Evolutionary conservation across 2,888 invertebrate species (phyloP).

Genomic region (Steromphala cineraria): DNA sequence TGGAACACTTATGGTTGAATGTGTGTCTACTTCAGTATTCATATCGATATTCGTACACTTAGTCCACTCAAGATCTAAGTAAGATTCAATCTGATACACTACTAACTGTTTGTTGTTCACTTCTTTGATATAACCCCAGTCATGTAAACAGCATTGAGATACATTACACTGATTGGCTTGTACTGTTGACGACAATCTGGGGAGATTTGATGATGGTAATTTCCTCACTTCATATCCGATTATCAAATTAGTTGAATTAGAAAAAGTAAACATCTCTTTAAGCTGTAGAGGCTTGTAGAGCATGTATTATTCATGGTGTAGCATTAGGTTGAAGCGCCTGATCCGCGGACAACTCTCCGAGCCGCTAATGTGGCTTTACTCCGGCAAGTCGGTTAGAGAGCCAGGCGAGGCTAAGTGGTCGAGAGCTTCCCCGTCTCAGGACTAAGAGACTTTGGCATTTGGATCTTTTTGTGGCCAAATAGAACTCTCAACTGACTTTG

Average conservation of each 20-base stretch:
- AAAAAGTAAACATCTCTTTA: slow-evolving; percentile 9
- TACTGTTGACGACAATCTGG: no score
- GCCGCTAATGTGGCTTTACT: neutral
- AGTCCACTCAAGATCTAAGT: no score
- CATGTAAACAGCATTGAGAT: no score
- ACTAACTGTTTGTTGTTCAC: no score
- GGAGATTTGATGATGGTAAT: neutral
- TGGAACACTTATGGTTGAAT: no score
- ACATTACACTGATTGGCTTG: no score
- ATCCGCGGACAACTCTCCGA: neutral
- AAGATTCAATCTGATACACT: no score
- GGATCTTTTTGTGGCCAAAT: slow-evolving; percentile 24
- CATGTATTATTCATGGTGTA: slow-evolving; percentile 16
- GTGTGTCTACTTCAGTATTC: no score
- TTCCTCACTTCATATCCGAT: neutral
- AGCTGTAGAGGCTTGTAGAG: neutral
- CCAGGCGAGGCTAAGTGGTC: neutral
- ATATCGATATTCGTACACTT: no score
- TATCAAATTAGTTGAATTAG: slow-evolving; percentile 12
- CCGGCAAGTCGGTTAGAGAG: neutral
- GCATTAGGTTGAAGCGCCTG: neutral
- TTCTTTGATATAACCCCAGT: no score
- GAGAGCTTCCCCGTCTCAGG: neutral
- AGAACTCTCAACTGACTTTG: slow-evolving; percentile 19
- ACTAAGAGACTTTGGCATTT: slow-evolving; percentile 44